These are phyloP conservation scores for Muscicapa striata DNA, from an alignment of 2,797 vertebrate genomes.

Conservation along the genomic window DNA sequence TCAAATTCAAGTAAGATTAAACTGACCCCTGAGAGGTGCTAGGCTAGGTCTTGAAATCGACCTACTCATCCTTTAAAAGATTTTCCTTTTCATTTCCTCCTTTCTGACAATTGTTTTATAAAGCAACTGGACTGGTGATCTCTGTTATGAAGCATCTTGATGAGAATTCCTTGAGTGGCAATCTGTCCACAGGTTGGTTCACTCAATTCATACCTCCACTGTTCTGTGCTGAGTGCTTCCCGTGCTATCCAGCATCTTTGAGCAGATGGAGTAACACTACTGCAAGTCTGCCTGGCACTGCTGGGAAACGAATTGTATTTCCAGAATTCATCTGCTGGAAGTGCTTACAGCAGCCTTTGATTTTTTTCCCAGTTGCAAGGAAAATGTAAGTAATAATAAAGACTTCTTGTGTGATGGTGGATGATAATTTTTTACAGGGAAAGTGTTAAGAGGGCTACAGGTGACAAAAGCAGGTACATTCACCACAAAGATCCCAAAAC, in stretches of 20 bases:
- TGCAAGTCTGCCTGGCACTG: background rate
- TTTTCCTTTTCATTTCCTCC: background rate
- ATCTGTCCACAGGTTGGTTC: background rate
- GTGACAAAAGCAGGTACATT: background rate
- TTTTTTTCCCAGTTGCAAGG: background rate
- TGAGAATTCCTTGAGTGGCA: background rate
- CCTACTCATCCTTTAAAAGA: background rate
- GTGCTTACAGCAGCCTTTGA: background rate
- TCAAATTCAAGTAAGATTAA: background rate
- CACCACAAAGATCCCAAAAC: background rate
- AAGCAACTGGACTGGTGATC: background rate
- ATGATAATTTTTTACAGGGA: background rate
- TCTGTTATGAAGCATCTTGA: background rate
- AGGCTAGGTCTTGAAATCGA: background rate
- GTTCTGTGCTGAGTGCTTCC: background rate
- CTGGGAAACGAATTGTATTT: background rate
- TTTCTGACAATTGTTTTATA: background rate
- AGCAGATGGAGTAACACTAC: background rate
- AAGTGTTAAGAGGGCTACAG: background rate
- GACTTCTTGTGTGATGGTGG: background rate
- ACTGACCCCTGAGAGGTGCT: background rate
- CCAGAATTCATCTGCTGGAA: background rate
- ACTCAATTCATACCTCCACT: background rate
- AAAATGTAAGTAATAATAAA: background rate
- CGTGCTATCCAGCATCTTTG: background rate